phyloP scores from a whole-genome alignment of 2,888 invertebrate genomes.

The Seira ritae region DNA sequence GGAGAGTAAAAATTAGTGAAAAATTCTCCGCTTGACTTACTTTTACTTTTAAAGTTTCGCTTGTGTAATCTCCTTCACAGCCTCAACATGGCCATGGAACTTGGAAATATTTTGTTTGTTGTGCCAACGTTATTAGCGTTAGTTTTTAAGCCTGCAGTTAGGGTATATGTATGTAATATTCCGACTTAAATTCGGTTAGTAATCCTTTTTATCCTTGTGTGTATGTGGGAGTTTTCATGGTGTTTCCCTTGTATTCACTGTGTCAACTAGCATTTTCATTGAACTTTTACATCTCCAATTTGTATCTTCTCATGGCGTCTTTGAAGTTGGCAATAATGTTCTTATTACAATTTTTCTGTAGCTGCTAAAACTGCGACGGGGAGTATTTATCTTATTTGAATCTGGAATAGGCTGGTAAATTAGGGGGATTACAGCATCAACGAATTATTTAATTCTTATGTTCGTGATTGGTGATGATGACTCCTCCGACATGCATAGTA shows the following conservation, averaged over 20 bases:
- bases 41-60: conserved; percentile 55
- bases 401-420: too few species aligned
- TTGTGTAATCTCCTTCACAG: conserved; percentile 41
- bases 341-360: too few species aligned
- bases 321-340: too few species aligned
- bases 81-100: neutral
- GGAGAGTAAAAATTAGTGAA: conserved; percentile 13
- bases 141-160: neutral
- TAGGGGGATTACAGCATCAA: too few species aligned
- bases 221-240: neutral
- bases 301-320: too few species aligned
- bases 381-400: too few species aligned
- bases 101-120: neutral
- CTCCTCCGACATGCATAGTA: too few species aligned
- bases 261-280: too few species aligned
- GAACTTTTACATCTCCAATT: too few species aligned
- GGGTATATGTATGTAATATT: neutral
- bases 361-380: too few species aligned
- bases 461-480: too few species aligned
- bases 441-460: too few species aligned
- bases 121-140: neutral
- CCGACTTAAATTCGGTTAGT: neutral
- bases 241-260: neutral
- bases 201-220: neutral
- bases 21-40: conserved; percentile 50